These are phyloP conservation scores for Mythimna lalbum DNA, from an alignment of 2,888 invertebrate genomes.

Conservation along the genomic window DNA sequence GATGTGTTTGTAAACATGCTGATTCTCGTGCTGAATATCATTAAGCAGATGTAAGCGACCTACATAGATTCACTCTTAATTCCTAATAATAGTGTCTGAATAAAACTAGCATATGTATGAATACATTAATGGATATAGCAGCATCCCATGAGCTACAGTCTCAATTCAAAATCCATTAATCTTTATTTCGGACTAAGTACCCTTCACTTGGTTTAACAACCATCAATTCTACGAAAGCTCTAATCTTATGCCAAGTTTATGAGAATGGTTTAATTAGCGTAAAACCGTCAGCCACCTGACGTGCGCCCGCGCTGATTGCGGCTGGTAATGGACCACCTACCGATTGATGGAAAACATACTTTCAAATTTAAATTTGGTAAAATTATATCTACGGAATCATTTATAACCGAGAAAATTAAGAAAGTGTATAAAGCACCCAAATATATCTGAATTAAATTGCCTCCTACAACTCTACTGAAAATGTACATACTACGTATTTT, in stretches of 20 bases:
- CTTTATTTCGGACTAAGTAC: neutral
- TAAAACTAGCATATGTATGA: neutral
- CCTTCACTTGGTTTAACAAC: constrained; percentile 11
- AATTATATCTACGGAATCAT: neutral
- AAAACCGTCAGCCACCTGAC: neutral
- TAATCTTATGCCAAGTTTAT: constrained; percentile 27
- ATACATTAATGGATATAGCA: neutral
- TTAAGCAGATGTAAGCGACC: constrained; percentile 21
- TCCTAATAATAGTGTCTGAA: neutral
- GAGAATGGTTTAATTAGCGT: constrained; percentile 30
- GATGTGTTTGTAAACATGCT: constrained; percentile 42
- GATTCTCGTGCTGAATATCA: constrained; percentile 17
- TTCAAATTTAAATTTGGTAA: neutral
- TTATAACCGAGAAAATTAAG: neutral
- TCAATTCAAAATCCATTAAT: constrained; percentile 2
- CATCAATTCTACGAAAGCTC: constrained; percentile 32
- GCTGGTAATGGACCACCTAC: neutral
- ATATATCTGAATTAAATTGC: too few relatives aligned
- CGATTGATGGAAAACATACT: neutral
- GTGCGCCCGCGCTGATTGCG: neutral
- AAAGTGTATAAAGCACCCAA: too few relatives aligned
- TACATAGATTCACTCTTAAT: neutral
- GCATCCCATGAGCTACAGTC: neutral
- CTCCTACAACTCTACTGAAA: too few relatives aligned
- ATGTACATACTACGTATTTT: too few relatives aligned